Percentiles rank a stretch among this genome's conserved stretches.
These are phyloP conservation scores for Poecilia gillii DNA, from an alignment of 2,797 vertebrate genomes.

Conservation along the genomic window DNA sequence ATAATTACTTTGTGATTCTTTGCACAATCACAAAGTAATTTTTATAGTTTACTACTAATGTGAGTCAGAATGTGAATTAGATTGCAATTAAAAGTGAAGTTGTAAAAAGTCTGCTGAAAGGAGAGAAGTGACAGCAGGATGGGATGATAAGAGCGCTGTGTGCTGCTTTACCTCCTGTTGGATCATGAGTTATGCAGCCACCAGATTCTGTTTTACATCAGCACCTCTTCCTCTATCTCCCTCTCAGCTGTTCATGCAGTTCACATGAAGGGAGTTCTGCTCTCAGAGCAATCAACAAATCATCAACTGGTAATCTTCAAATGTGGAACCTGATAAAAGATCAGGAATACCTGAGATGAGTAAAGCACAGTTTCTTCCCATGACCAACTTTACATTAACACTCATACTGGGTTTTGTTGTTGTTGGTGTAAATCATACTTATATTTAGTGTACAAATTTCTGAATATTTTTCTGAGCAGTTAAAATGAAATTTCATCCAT, in stretches of 20 bases:
- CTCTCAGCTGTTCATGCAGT: slow-evolving; percentile 49
- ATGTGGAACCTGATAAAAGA: slow-evolving; percentile 32
- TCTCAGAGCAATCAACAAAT: slow-evolving; percentile 62
- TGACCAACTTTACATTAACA: not conserved
- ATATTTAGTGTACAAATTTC: not conserved
- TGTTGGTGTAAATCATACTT: not conserved
- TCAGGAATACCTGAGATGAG: not conserved
- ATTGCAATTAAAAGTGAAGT: not conserved
- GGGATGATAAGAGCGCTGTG: slow-evolving; percentile 16
- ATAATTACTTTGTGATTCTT: not conserved
- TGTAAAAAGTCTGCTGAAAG: slow-evolving; percentile 9
- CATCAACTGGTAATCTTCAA: slow-evolving; percentile 39
- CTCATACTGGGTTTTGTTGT: not conserved
- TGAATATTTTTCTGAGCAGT: not conserved
- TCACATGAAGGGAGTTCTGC: slow-evolving; percentile 49
- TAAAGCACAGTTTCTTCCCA: not conserved
- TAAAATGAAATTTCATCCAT: not conserved
- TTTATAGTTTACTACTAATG: not conserved
- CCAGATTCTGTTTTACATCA: slow-evolving; percentile 73
- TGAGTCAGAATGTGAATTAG: not conserved
- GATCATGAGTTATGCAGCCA: slow-evolving; percentile 72
- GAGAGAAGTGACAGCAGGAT: slow-evolving; percentile 35
- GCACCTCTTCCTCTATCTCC: slow-evolving; percentile 56
- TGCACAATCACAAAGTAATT: not conserved
- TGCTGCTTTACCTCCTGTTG: slow-evolving; percentile 65